Percentiles rank a stretch among this genome's conserved stretches.
Conservation (phyloP, 2,888 invertebrate species). For the Isoperla grammatica region DNA sequence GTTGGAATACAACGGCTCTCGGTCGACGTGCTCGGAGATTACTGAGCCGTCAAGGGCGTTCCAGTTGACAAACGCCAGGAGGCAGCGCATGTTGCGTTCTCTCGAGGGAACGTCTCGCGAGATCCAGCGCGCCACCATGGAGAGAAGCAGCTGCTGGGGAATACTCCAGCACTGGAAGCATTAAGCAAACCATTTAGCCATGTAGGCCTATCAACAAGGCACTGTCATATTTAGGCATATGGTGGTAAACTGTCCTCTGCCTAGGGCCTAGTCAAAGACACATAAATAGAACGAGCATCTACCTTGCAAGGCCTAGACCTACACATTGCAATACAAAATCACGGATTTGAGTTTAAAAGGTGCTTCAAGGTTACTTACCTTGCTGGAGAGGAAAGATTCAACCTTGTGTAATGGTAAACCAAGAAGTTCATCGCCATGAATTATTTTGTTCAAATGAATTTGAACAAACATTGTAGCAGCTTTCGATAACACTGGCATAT, state of each 20-base stretch:
- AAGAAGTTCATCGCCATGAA: constrained; percentile 52
- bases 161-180: constrained; percentile 26
- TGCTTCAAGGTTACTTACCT: constrained; percentile 44
- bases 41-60: constrained; percentile 45
- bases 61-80: constrained; percentile 49
- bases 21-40: constrained; percentile 52
- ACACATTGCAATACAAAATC: no score
- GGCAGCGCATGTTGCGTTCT: constrained; percentile 50
- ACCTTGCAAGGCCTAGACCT: no score
- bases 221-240: no score
- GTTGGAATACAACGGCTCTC: constrained; percentile 51
- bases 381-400: constrained; percentile 50
- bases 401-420: constrained; percentile 46
- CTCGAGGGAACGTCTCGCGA: constrained; percentile 45
- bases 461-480: constrained; percentile 52
- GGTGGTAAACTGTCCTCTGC: neutral
- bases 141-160: constrained; percentile 36
- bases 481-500: constrained; percentile 51
- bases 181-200: no score
- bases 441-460: constrained; percentile 48
- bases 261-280: no score
- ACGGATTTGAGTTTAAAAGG: no score
- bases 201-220: no score
- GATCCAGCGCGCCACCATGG: constrained; percentile 52
- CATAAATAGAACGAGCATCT: no score